These are phyloP conservation scores for Arge pagana DNA, from an alignment of 2,888 invertebrate genomes.

Conservation along the genomic window DNA sequence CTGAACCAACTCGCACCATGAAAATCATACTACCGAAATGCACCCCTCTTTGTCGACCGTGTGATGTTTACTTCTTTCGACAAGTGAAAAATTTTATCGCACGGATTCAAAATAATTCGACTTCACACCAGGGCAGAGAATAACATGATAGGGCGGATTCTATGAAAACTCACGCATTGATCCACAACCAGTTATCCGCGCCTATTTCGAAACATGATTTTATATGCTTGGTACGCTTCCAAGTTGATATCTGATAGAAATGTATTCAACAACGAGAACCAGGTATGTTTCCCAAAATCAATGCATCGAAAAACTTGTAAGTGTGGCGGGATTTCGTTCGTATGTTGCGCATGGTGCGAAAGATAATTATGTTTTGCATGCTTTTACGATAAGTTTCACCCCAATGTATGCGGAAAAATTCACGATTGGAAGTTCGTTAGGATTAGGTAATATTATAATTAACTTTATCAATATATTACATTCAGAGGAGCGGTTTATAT, in stretches of 20 bases:
- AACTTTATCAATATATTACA: no score
- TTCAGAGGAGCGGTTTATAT: no score
- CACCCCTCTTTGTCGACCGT: conserved; percentile 63
- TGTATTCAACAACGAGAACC: conserved; percentile 1
- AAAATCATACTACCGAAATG: conserved; percentile 34
- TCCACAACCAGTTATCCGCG: conserved; percentile 27
- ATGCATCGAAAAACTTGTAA: no score
- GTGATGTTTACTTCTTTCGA: conserved; percentile 28
- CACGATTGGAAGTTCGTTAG: no score
- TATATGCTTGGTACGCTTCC: conserved; percentile 24
- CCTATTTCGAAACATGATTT: conserved; percentile 23
- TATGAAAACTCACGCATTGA: conserved; percentile 27
- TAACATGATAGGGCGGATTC: conserved; percentile 23
- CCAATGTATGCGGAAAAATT: no score
- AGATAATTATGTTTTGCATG: no score
- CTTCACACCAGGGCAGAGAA: conserved; percentile 21
- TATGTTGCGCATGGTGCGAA: no score
- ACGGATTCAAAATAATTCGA: conserved; percentile 23
- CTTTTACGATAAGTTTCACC: no score
- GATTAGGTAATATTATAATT: no score
- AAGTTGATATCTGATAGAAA: conserved; percentile 1
- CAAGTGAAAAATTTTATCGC: conserved; percentile 30
- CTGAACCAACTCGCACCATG: conserved; percentile 25
- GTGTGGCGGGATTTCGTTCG: no score
- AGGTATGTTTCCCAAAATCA: conserved; percentile 6